Evolutionary conservation across 2,797 vertebrate species (phyloP), one percentile per base, ranked within the genome.

Genomic region (Semaprochilodus insignis): DNA sequence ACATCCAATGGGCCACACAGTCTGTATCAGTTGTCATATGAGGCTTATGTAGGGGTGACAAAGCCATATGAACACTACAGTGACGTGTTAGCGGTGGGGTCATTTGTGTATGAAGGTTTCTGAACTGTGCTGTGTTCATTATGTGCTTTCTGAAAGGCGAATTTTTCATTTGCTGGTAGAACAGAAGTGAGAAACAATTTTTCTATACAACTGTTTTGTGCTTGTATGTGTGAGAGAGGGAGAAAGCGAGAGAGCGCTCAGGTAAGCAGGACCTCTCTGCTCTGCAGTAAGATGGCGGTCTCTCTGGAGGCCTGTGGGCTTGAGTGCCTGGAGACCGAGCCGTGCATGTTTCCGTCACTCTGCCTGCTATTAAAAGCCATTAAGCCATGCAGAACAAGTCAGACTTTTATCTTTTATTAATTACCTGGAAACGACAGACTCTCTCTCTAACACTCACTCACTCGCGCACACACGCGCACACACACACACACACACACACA

Each of bases 341-440:
- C n/a, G 78, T 81, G 75, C 83, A 69, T 89, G 87, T 86, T 88
- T 74, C 86, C 84, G 72, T 89, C 87, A 88, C 85, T 82, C 84
- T 80, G 72, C 72, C 83, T 80, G 88, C 87, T 87, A 88, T 88
- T 90, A 90, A 90, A 89, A 90, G 85, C 87, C 87, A 89, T 87
- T 87, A 89, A 89, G 88, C 79, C 83, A 67, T 74, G 85, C 88
- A 85, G 86, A 87, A 86, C 88, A 88, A 87, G 86, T 77, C 85
- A 85, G 85, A 84, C 87, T 88, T 90, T 90, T 87, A 87, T 90
- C 88, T 88, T 88, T 86, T 85, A 87, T 89, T 89, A 89, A 90
- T 89, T 88, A 90, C 86, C 88, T 88, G 82, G 87, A 86, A 88
- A 86, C 75, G 67, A 76, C 82, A 85, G 81, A 84, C 75, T 60